A percentile compares a stretch with the other conserved stretches of the same genome.
phyloP scores from a whole-genome alignment of 2,797 vertebrate genomes.

The Harpagifer antarcticus region DNA sequence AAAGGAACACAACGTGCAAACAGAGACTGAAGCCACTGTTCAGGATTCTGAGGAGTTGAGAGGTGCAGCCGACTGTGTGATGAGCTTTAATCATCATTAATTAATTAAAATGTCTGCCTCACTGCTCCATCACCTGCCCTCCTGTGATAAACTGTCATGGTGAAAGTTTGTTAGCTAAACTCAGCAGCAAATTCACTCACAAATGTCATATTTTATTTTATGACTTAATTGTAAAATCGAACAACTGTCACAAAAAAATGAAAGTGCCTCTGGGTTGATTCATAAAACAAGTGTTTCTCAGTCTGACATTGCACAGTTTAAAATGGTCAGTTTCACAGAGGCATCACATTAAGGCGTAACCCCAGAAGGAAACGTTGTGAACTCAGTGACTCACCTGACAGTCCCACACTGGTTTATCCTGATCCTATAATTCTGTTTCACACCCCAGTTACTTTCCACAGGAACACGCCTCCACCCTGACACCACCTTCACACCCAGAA shows the following conservation, averaged over 20 bases:
- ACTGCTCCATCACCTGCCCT: slow-evolving; percentile 23
- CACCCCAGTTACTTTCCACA: slow-evolving; percentile 59
- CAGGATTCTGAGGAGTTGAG: slow-evolving; percentile 12
- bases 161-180: background rate
- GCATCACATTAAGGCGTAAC: background rate
- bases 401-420: slow-evolving; percentile 34
- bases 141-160: background rate
- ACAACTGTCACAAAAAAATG: no score
- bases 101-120: slow-evolving; percentile 45
- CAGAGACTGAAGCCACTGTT: background rate
- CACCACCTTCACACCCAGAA: background rate
- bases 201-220: no score
- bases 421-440: slow-evolving; percentile 74
- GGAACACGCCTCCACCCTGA: slow-evolving; percentile 12
- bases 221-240: no score
- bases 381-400: background rate
- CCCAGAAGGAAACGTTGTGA: background rate
- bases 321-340: no score
- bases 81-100: slow-evolving; percentile 49
- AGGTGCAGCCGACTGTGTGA: slow-evolving; percentile 39
- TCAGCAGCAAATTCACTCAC: background rate
- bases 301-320: no score
- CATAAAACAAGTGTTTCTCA: no score
- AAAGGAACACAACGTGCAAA: no score
- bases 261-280: no score